Evolutionary conservation across 2,888 invertebrate genomes (phyloP), one percentile per base, ranked within the genome.

Genomic region (Geophilus truncorum): DNA sequence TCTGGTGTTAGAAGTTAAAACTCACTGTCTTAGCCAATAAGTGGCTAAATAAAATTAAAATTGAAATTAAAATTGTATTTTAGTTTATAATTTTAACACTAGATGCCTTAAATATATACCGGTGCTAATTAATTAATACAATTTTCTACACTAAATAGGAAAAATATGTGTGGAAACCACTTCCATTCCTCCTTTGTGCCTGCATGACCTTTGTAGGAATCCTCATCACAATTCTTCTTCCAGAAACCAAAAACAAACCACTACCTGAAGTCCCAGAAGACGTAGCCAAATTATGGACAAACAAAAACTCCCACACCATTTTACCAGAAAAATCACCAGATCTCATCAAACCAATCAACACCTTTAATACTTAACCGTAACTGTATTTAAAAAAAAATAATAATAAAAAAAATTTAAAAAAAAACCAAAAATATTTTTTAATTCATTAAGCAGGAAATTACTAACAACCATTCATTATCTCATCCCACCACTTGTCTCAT

Each of bases 251-350:
- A 12, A 81, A 82, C 77, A 80, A 80, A 77, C 79, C 82, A 21
- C 76, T 82, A 78, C 81, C 82, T 9, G 81, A 82, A 32, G 81
- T 78, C 12, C 81, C 81, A 21, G 81, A 82, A 23, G 82, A 82
- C 34, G 77, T 81, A 5, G 70, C 76, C 21, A 32, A 78, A 78
- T 25, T 82, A 28, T 75, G 77, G 70, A 78, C 23, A 75, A 78
- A 77, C 12, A 32, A 70, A 70, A 0, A 70, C 12, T 15, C 28
- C 10, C 57, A 21, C 23, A 23, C 21, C 0, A 4, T 10, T 23
- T 3, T 18, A 23, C 1, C 18, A 18, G 4, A 5, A 10, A 70
- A 70, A 70, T 10, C 25, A 4, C 4, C 2, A n/a, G 70, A 70
- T 4, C 9, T 25, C 12, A 70, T n/a, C 25, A 25, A 70, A 70